phyloP scores from a whole-genome alignment of 23 tunicate genomes.

The Clavelina lepadiformis region DNA sequence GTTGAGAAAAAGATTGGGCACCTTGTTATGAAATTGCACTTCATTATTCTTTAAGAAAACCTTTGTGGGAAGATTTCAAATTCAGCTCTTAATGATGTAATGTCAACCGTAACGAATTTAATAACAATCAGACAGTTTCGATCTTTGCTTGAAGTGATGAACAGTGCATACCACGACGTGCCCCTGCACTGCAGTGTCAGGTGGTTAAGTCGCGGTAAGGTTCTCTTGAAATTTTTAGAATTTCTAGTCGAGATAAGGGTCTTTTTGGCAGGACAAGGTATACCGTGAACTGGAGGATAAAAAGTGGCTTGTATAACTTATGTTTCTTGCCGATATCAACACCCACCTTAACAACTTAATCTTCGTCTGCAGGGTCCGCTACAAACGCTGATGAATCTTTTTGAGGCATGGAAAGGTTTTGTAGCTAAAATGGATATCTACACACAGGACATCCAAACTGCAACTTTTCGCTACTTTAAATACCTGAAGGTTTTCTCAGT shows the following conservation, averaged over 20 bases:
- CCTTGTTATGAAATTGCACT: too few relatives aligned
- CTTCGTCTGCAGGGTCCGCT: constrained; percentile 36
- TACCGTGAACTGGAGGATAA: constrained; percentile 35
- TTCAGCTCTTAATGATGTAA: constrained; percentile 11
- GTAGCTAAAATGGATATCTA: constrained; percentile 38
- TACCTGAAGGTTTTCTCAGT: too few relatives aligned
- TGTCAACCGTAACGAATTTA: constrained; percentile 12
- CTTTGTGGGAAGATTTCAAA: constrained; percentile 9
- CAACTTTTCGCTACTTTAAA: constrained; percentile 40
- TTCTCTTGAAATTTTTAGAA: constrained; percentile 24
- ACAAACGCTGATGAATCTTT: constrained; percentile 25
- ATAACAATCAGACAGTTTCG: too few relatives aligned
- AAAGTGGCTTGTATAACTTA: constrained; percentile 31
- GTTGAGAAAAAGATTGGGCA: neutral
- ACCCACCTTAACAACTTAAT: constrained; percentile 29
- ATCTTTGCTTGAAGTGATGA: constrained; percentile 26
- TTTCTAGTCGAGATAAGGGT: constrained; percentile 34
- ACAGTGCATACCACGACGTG: constrained; percentile 34
- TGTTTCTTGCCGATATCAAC: constrained; percentile 34
- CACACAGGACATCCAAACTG: constrained; percentile 34
- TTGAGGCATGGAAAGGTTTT: constrained; percentile 36
- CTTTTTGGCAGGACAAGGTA: constrained; percentile 22
- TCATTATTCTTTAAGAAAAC: constrained; percentile 22
- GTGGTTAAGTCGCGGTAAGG: constrained; percentile 33
- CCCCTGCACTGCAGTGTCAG: constrained; percentile 19